Percentiles rank a stretch among this genome's conserved stretches.
Conservation (phyloP, 2,113 vertebrate genomes). For the Plecotus auritus region DNA sequence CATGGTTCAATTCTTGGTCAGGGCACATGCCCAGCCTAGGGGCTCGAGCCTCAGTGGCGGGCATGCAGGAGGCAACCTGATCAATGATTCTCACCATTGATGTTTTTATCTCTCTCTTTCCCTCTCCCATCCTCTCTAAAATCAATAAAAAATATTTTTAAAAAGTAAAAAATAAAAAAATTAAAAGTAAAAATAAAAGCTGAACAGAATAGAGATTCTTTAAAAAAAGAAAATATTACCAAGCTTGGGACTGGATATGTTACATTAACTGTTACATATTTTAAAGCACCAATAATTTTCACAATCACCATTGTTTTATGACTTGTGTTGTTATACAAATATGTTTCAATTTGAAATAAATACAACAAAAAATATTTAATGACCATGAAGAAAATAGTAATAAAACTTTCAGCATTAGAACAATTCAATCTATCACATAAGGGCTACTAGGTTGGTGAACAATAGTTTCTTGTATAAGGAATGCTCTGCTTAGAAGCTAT, state of each 20-base stretch:
- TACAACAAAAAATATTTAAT: not conserved
- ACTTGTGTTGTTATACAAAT: not conserved
- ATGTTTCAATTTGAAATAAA: not conserved
- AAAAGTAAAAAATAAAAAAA: too few species aligned
- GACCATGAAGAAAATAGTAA: not conserved
- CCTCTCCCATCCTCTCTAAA: too few species aligned
- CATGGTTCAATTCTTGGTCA: too few species aligned
- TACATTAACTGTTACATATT: not conserved
- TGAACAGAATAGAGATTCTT: too few species aligned
- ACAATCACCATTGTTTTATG: not conserved
- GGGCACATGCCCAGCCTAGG: too few species aligned
- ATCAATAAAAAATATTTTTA: too few species aligned
- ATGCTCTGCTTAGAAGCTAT: not conserved
- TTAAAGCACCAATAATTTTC: not conserved
- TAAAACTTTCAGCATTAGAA: not conserved
- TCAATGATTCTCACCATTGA: too few species aligned
- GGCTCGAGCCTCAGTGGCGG: too few species aligned
- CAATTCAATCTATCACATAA: not conserved
- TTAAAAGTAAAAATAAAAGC: too few species aligned
- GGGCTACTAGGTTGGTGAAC: not conserved
- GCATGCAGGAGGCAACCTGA: too few species aligned
- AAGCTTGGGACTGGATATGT: not conserved
- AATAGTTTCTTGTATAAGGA: slow-evolving; percentile 3
- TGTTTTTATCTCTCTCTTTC: too few species aligned
- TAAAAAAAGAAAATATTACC: not conserved